Evolutionary conservation across 1,140 invertebrate species (phyloP), one percentile per base, ranked within the genome.

Genomic region (Drosophila neocordata): DNA sequence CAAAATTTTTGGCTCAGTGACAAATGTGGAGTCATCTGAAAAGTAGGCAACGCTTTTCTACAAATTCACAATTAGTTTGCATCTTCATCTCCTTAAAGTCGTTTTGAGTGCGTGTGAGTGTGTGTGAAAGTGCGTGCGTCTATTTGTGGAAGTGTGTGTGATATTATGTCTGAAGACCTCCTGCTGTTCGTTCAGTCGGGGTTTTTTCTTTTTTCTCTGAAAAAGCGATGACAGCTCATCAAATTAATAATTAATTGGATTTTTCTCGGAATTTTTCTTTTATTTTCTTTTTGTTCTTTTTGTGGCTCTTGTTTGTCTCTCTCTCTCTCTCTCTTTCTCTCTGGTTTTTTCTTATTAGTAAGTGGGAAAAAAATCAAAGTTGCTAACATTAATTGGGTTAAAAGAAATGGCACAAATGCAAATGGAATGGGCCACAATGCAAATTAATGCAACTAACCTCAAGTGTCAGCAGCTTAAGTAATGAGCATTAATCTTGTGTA

Each of bases 221-320:
- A 70, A 60, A 57, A 38, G 22, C 56, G 55, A 65, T 70, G 79
- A 74, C 79, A 70, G 63, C 70, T 60, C 44, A 31, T 51, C 56
- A 83, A 82, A 83, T 82, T 70, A 83, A 83, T 82, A 65, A 82
- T 83, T 82, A 82, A 82, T 82, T 83, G 70, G 68, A 78, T 83
- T 81, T 65, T 22, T 5, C 12, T 44, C 0, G 4, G 20, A 31
- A 31, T 6, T 31, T 31, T 18, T 0, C 18, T 22, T 12, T 15
- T n/a, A 12, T 51, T 20, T 22, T 20, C 9, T 69, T 72, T 56
- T 65, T 65, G 11, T 12, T 48, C 41, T 12, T 48, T 2, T 18
- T 35, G 8, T 12, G 13, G 7, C 2, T 8, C 35, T 53, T 41
- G 31, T n/a, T 11, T 11, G 12, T 4, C 31, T 41, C 12, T 20